Evolutionary conservation across 2,888 invertebrate species (phyloP).

Genomic region (Hemistola chrysoprasaria): DNA sequence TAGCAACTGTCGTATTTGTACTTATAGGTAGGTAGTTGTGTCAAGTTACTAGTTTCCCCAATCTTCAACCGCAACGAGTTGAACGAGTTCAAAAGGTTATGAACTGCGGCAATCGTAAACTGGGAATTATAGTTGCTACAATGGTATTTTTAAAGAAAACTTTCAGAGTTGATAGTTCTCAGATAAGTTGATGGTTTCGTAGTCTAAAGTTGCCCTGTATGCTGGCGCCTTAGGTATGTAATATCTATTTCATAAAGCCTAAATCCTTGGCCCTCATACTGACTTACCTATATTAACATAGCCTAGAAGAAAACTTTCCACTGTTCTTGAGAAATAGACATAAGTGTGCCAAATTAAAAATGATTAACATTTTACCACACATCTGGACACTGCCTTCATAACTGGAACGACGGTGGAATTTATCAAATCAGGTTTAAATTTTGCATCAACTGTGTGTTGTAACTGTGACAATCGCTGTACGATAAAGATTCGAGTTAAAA

Average conservation of each 20-base stretch:
- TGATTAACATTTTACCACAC: slow-evolving; percentile 13
- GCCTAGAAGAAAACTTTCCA: slow-evolving; percentile 9
- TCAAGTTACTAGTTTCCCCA: too few species aligned
- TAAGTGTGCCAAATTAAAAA: slow-evolving; percentile 5
- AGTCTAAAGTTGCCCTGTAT: too few species aligned
- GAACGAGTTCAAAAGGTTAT: too few species aligned
- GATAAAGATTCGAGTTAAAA: slow-evolving; percentile 12
- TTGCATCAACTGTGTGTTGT: slow-evolving; percentile 12
- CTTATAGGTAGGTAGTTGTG: too few species aligned
- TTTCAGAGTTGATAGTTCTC: too few species aligned
- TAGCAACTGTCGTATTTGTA: too few species aligned
- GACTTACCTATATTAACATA: slow-evolving; percentile 4
- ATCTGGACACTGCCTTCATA: background rate
- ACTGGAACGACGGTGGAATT: slow-evolving; percentile 10
- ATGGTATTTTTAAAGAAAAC: too few species aligned
- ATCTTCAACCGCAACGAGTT: too few species aligned
- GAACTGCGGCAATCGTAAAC: too few species aligned
- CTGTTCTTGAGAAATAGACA: slow-evolving; percentile 8
- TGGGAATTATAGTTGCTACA: too few species aligned
- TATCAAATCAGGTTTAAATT: slow-evolving; percentile 11
- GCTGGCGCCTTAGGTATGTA: background rate
- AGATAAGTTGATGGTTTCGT: too few species aligned
- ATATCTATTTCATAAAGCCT: slow-evolving; percentile 1
- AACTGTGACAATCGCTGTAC: slow-evolving; percentile 17
- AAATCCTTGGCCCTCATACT: background rate